phyloP scores from a whole-genome alignment of 2,797 vertebrate genomes.

The Oceanodroma leucorhoa region DNA sequence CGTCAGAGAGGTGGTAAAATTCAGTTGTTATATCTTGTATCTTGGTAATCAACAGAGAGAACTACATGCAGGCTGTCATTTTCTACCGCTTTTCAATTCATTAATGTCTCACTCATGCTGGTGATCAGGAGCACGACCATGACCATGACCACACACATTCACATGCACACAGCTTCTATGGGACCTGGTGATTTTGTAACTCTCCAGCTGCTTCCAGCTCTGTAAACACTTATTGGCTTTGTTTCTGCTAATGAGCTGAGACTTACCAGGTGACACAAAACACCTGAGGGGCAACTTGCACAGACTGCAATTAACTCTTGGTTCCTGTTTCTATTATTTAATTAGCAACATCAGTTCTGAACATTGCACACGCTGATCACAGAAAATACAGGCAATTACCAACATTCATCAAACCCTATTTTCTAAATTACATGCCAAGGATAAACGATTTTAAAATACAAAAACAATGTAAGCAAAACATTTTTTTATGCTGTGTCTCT shows the following conservation, averaged over 20 bases:
- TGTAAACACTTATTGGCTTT: conserved; percentile 48
- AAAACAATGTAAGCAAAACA: not conserved
- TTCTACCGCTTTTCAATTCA: not conserved
- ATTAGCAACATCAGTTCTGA: conserved; percentile 53
- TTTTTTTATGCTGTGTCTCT: not conserved
- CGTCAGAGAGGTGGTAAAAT: not conserved
- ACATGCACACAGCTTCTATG: not conserved
- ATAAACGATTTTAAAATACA: not conserved
- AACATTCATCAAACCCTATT: not conserved
- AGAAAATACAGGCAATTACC: conserved; percentile 43
- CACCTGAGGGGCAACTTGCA: conserved; percentile 36
- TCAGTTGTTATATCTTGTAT: not conserved
- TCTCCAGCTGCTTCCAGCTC: conserved; percentile 27
- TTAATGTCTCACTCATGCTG: not conserved
- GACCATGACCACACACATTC: not conserved
- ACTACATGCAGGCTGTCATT: not conserved
- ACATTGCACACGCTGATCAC: not conserved
- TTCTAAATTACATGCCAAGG: conserved; percentile 1
- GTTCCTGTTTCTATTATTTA: conserved; percentile 58
- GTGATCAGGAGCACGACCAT: not conserved
- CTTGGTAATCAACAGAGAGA: not conserved
- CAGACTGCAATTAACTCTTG: conserved; percentile 42
- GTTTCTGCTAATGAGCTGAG: conserved; percentile 57
- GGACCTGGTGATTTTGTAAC: not conserved
- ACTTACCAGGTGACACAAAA: conserved; percentile 36